A percentile compares a stretch with the other conserved stretches of the same genome.
phyloP scores from a whole-genome alignment of 2,797 vertebrate genomes.

The Clamator glandarius region DNA sequence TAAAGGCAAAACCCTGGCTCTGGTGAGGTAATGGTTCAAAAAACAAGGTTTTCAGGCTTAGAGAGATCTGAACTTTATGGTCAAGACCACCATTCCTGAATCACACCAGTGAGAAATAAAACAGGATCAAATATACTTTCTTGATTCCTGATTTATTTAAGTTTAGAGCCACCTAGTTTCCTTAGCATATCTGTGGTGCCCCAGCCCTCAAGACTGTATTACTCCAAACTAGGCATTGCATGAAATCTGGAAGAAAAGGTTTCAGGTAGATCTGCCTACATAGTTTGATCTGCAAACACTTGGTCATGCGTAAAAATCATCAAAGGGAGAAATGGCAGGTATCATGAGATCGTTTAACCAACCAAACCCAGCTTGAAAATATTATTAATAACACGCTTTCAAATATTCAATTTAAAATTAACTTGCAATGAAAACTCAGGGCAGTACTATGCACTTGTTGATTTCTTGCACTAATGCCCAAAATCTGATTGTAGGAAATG shows the following conservation, averaged over 20 bases:
- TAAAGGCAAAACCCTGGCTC: neutral
- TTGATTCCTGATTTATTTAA: neutral
- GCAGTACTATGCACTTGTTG: neutral
- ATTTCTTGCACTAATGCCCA: neutral
- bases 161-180: neutral
- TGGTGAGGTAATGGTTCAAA: neutral
- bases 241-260: neutral
- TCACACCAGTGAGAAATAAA: neutral
- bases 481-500: slow-evolving; percentile 20
- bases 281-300: neutral
- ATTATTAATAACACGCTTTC: neutral
- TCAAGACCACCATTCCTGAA: neutral
- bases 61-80: neutral
- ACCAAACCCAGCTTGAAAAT: neutral
- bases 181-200: neutral
- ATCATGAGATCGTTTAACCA: neutral
- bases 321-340: neutral
- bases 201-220: neutral
- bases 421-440: neutral
- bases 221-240: neutral
- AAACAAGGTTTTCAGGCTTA: neutral
- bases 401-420: neutral
- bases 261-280: neutral
- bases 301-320: neutral
- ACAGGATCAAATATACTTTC: neutral